Evolutionary conservation across 1,140 invertebrate species (phyloP).

Genomic region (Trichogramma pretiosum): DNA sequence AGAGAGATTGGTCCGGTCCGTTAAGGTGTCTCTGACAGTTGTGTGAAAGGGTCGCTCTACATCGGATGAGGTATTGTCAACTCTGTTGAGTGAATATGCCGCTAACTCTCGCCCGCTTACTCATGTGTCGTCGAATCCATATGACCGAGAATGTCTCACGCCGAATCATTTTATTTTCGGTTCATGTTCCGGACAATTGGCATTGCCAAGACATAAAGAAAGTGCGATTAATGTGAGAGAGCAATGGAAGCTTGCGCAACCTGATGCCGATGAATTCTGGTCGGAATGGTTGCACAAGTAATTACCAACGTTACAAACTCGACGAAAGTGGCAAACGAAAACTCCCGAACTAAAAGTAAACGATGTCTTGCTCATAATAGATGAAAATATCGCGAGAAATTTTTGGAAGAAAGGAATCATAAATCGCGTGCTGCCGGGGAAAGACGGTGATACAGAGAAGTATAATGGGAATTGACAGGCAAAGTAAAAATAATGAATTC

Average conservation of each 20-base stretch:
- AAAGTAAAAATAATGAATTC: too few species aligned
- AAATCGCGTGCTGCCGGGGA: neutral
- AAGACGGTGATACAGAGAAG: constrained; percentile 1
- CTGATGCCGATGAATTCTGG: constrained; percentile 23
- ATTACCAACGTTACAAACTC: constrained; percentile 20
- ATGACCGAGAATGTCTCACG: constrained; percentile 17
- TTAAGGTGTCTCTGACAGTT: neutral
- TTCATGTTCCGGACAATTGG: neutral
- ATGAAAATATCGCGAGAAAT: neutral
- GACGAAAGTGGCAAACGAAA: constrained; percentile 4
- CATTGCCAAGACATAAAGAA: neutral
- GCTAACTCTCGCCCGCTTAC: constrained; percentile 4
- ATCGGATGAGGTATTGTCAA: constrained; percentile 1
- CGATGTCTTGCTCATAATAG: constrained; percentile 1
- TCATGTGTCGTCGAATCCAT: constrained; percentile 14
- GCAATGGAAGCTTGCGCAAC: constrained; percentile 11
- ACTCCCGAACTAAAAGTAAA: neutral
- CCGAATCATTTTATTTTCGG: constrained; percentile 30
- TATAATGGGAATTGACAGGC: too few species aligned
- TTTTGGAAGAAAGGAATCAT: neutral
- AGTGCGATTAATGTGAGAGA: neutral
- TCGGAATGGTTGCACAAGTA: constrained; percentile 22
- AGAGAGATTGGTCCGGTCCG: neutral
- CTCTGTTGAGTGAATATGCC: neutral
- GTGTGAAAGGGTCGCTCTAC: neutral